Conservation (phyloP, 1,140 invertebrate species). For the Habropoda laboriosa region DNA sequence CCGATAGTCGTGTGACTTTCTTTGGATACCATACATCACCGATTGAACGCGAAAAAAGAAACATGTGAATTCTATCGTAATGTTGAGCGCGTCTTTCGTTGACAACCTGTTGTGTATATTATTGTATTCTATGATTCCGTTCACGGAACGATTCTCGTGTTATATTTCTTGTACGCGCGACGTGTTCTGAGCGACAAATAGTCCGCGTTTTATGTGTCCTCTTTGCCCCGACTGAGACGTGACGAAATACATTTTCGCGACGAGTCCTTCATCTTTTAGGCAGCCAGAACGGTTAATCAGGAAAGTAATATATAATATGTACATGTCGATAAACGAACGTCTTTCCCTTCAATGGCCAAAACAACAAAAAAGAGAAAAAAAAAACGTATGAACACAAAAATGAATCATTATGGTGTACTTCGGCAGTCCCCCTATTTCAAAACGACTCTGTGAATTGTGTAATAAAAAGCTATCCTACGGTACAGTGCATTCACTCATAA, state of each 20-base stretch:
- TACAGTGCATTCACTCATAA: slow-evolving; percentile 75
- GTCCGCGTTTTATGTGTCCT: slow-evolving; percentile 22
- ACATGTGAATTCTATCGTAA: background rate
- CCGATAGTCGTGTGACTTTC: background rate
- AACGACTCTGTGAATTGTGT: slow-evolving; percentile 63
- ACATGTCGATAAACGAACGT: slow-evolving; percentile 31
- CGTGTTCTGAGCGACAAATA: background rate
- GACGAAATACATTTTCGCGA: slow-evolving; percentile 11
- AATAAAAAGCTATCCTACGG: slow-evolving; percentile 64
- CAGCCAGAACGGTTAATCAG: background rate
- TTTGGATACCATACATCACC: background rate
- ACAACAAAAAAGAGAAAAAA: slow-evolving; percentile 17
- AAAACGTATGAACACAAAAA: background rate
- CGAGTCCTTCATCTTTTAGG: slow-evolving; percentile 5
- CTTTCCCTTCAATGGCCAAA: slow-evolving; percentile 34
- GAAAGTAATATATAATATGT: slow-evolving; percentile 8
- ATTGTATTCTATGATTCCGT: slow-evolving; percentile 36
- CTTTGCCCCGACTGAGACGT: slow-evolving; percentile 29
- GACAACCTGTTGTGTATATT: slow-evolving; percentile 3
- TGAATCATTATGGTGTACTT: slow-evolving; percentile 58
- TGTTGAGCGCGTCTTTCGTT: slow-evolving; percentile 30
- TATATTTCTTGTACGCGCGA: slow-evolving; percentile 6
- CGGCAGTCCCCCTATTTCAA: slow-evolving; percentile 49
- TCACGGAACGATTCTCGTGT: slow-evolving; percentile 3
- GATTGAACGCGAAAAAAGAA: background rate